Evolutionary conservation across 2,113 vertebrate species (phyloP), one percentile per base, ranked within the genome.

Genomic region (Symphodus melops): DNA sequence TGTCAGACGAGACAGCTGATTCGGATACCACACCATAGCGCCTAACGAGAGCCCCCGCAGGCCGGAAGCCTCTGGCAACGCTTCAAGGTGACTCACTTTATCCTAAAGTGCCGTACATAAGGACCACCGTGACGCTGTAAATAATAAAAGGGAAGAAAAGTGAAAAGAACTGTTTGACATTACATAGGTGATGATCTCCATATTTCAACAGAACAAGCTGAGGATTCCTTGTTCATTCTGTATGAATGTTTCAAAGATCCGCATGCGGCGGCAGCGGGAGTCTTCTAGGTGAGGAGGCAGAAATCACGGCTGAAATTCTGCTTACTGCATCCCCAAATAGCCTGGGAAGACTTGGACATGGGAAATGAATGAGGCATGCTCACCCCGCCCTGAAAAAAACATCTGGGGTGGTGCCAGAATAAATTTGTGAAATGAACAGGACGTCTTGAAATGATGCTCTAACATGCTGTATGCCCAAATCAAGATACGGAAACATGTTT

Each of bases 41-140:
- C 49, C 79, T 85, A 85, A 87, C 66, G 72, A 86, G 87, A 67
- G 62, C 79, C 58, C 80, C 78, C 16, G 72, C 77, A 78, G 86
- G 73, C 72, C 51, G 46, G 41, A 3, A 20, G 73, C 83, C 76
- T 66, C 66, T 13, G 74, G 84, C 88, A 42, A 52, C 0, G 60
- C 84, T 82, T 67, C 77, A 82, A 87, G 86, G 83, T 72, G 72
- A 84, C 71, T 71, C 62, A 39, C 65, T 83, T 70, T 66, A 79
- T 54, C 82, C 69, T 55, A 39, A 82, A 82, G 53, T 1, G 21
- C 59, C 53, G 41, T 56, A 79, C 68, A 58, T 7, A 12, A 54
- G 42, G 41, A 70, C 56, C 63, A 63, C 72, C 75, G 75, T 79
- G 53, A 81, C 42, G 55, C 70, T 54, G 71, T 77, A 57, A 83